Base-by-base conservation (phyloP, 1,140 invertebrate species). In the Rhagoletis pomonella region DNA sequence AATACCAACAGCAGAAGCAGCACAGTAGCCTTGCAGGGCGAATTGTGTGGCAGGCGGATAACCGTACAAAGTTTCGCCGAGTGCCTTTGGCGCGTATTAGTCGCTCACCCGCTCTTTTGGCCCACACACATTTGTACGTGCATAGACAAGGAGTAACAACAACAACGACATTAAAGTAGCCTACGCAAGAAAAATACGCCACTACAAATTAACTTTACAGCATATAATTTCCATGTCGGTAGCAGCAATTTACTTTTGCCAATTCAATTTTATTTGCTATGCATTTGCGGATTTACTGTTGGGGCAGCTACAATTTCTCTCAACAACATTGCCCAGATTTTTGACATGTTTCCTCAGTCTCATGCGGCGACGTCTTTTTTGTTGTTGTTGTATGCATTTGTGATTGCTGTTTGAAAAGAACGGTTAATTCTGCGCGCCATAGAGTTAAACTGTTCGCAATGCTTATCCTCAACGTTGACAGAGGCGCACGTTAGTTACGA, bases 301-400 rank as follows among this genome's bases (percentile, higher is more conserved):
- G 5, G 3, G 50, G 73, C 73, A 29, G 47, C 29, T n/a, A 81
- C 50, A 81, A 81, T 81, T 81, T 81, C 73, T 55, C 73, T 10
- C 73, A 47, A 81, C 73, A 81, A 81, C 73, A 81, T 81, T 81
- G 73, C 73, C n/a, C 73, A n/a, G 47, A 81, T 81, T 81, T 81
- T 44, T 81, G 73, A 47, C 73, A 81, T 55, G 47, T 81, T 81
- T 81, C 19, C 73, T 73, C 12, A 73, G 64, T 73, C 67, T 42
- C 67, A 73, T 44, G 67, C 17, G 67, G 67, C 67, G 39, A 73
- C 39, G 42, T 29, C 29, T 42, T 17, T 73, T 17, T 73, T 73
- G 67, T 39, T 73, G 67, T 44, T 47, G 67, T 39, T 10, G 39
- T 69, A 9, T 29, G 2, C 4, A 14, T 10, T 42, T 14, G 69